Evolutionary conservation across 2,113 vertebrate genomes (phyloP), one percentile per base, ranked within the genome.

Genomic region (Natator depressus): DNA sequence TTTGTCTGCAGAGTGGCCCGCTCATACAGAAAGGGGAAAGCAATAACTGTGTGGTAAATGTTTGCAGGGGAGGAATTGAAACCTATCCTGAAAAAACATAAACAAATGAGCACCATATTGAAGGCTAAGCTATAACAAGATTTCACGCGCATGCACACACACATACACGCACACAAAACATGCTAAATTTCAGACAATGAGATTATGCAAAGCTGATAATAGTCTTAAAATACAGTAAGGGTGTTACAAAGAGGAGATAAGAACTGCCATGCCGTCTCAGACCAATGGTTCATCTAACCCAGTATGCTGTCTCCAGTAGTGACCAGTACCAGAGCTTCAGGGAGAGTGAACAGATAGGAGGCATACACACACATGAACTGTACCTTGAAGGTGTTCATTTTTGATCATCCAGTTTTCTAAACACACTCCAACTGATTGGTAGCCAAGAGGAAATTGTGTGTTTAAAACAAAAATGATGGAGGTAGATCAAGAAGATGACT

Each of bases 401-500:
- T 95, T 76, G 80, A 8, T 49, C 25, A 38, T 91, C 35, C 10
- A 12, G 69, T 93, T 95, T 82, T 80, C 87, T 46, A 42, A 24
- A 49, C 81, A 27, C 22, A 93, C 59, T 95, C 78, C 80, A 91
- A 82, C 69, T 87, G 80, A 91, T 88, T 78, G 75, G n/a, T 90
- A 89, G 94, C 87, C 84, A 84, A 89, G 96, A 93, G 78, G 94
- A 95, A 96, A 94, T 91, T 54, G 84, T 27, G 19, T 72, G 51
- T 78, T 20, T 31, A 51, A 50, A 79, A 92, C 49, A 38, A 88
- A 10, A 4, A 20, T 80, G 80, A 72, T 27, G 79, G 76, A 90
- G 49, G 84, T 91, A 81, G 95, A 97, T 97, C 82, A 90, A 92
- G 96, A 93, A 96, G 92, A 90, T 96, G 96, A 95, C 92, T 94